phyloP scores from a whole-genome alignment of 1,140 invertebrate genomes.

The Meteorus sp. region DNA sequence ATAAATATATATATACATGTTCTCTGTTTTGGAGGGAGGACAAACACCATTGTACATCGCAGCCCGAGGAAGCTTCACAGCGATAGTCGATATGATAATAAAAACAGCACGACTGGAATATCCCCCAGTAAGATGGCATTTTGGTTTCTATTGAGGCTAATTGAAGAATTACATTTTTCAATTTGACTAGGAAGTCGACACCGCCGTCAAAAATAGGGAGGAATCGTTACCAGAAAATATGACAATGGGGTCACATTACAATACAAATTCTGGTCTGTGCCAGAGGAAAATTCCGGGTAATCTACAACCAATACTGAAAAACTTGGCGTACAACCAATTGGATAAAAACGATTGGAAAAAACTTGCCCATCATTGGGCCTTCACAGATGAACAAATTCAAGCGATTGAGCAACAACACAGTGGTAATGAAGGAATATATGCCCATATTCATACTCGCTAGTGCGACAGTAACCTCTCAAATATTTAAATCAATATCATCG shows the following conservation, averaged over 20 bases:
- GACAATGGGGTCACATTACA: conserved; percentile 42
- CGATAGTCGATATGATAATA: conserved; percentile 83
- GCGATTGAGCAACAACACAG: conserved; percentile 79
- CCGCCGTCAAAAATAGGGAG: conserved; percentile 42
- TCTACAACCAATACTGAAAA: conserved; percentile 65
- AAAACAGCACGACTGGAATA: conserved; percentile 70
- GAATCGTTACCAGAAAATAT: conserved; percentile 34
- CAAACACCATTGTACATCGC: conserved; percentile 72
- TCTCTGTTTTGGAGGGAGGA: conserved; percentile 58
- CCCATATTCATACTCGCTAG: neutral
- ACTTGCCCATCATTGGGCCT: conserved; percentile 71
- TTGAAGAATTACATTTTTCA: conserved; percentile 33
- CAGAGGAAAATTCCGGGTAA: conserved; percentile 49
- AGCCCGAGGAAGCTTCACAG: conserved; percentile 79
- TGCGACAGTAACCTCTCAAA: neutral
- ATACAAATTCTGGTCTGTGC: conserved; percentile 38
- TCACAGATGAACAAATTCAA: conserved; percentile 72
- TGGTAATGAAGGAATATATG: conserved; percentile 54
- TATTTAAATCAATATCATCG: conserved; percentile 38
- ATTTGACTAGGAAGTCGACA: conserved; percentile 48
- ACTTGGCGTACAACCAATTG: conserved; percentile 70
- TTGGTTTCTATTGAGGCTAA: neutral
- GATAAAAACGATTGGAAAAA: conserved; percentile 71
- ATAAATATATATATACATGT: conserved; percentile 13
- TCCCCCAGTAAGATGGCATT: conserved; percentile 31